Conservation (phyloP, 1,140 invertebrate genomes). For the Cylas formicarius region DNA sequence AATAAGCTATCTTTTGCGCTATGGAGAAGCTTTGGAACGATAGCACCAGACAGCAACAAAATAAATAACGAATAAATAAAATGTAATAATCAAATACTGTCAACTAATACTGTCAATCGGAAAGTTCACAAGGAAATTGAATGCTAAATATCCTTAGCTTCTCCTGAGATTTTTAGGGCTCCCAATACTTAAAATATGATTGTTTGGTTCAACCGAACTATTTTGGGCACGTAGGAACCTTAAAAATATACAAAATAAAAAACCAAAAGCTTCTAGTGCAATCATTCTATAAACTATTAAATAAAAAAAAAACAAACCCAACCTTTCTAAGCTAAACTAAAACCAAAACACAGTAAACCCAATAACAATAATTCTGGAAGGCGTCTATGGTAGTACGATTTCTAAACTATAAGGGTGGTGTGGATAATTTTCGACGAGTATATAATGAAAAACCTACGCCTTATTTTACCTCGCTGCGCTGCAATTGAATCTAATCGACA, state of each 20-base stretch:
- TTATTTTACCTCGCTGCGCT: too few relatives aligned
- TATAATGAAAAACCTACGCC: too few relatives aligned
- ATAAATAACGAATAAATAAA: slow-evolving; percentile 10
- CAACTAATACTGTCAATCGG: slow-evolving; percentile 23
- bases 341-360: too few relatives aligned
- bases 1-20: slow-evolving; percentile 14
- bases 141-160: slow-evolving; percentile 30
- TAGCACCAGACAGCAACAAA: slow-evolving; percentile 31
- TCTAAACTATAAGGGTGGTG: too few relatives aligned
- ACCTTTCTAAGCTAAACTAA: too few relatives aligned
- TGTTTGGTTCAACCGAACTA: too few relatives aligned
- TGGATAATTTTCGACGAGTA: too few relatives aligned
- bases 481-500: too few relatives aligned
- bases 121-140: slow-evolving; percentile 13
- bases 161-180: slow-evolving; percentile 27
- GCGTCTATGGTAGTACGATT: too few relatives aligned
- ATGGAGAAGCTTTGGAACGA: slow-evolving; percentile 40
- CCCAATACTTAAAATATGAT: too few relatives aligned
- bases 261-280: slow-evolving; percentile 26
- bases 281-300: slow-evolving; percentile 21
- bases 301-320: slow-evolving; percentile 9
- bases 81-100: slow-evolving; percentile 15
- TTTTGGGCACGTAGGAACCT: neutral
- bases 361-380: too few relatives aligned
- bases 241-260: slow-evolving; percentile 15